These are phyloP conservation scores for Pygmarrhopalites habei DNA, from an alignment of 1,140 invertebrate species.

Conservation along the genomic window DNA sequence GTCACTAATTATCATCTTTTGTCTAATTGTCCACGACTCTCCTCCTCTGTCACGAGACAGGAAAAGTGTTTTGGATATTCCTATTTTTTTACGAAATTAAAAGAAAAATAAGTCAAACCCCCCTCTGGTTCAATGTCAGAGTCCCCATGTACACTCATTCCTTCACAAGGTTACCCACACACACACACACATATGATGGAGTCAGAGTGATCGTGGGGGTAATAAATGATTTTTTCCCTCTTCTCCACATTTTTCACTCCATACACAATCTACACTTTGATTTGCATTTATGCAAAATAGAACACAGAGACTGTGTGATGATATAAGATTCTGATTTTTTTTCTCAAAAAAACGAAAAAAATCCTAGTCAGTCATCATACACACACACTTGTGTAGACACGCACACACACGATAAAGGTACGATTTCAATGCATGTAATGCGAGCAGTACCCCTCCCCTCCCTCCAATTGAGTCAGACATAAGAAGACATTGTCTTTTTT, in stretches of 20 bases:
- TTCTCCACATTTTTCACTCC: neutral
- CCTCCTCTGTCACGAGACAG: too few relatives aligned
- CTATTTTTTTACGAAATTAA: too few relatives aligned
- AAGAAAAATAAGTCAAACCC: too few relatives aligned
- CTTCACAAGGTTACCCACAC: neutral
- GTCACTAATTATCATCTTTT: too few relatives aligned
- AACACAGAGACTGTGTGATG: neutral
- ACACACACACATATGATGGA: neutral
- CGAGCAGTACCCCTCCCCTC: neutral
- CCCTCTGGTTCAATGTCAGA: too few relatives aligned
- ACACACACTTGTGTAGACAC: too few relatives aligned
- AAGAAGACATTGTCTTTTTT: slow-evolving; percentile 3
- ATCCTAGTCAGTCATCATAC: too few relatives aligned
- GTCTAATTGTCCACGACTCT: too few relatives aligned
- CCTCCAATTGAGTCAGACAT: neutral
- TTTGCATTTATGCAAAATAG: slow-evolving; percentile 2
- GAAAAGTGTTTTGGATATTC: too few relatives aligned
- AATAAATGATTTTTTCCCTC: neutral
- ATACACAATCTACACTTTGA: neutral
- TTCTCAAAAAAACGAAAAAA: too few relatives aligned
- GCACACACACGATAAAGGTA: slow-evolving; percentile 40
- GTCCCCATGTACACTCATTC: neutral
- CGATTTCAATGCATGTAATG: slow-evolving; percentile 39
- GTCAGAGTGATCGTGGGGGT: too few relatives aligned
- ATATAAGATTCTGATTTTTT: too few relatives aligned